Conservation (phyloP, 37 sponge, comb jelly and placozoan genomes). For the Eunapius fragilis region DNA sequence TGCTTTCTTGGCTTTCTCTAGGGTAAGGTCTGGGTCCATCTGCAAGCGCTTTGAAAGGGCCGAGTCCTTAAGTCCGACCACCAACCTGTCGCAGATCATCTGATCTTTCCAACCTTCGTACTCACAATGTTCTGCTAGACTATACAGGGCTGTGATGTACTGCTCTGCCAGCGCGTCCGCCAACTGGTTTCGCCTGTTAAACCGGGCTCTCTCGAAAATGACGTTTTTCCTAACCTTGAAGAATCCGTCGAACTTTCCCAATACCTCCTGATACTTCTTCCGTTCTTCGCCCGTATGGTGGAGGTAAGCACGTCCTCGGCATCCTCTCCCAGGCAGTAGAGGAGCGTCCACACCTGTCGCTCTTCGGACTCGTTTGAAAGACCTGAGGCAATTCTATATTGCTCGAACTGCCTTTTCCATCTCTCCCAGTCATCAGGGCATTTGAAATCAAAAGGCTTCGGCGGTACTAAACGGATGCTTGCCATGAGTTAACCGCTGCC, state of each 20-base stretch:
- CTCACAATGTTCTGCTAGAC: not conserved
- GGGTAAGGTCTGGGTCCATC: not conserved
- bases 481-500: no score
- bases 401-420: no score
- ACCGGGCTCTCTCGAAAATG: not conserved
- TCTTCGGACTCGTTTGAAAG: no score
- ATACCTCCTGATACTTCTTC: not conserved
- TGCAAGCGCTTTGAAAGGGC: not conserved
- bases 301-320: no score
- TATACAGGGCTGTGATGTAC: not conserved
- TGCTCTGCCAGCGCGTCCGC: no score
- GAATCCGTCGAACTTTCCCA: not conserved
- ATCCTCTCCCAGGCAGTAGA: no score
- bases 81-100: slow-evolving; percentile 1
- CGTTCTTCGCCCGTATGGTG: no score
- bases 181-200: not conserved
- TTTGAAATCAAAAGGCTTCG: no score
- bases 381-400: no score
- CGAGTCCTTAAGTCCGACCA: not conserved
- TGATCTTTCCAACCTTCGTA: not conserved
- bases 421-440: no score
- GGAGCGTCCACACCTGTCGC: no score
- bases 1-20: slow-evolving; percentile 11
- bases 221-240: slow-evolving; percentile 1
- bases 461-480: no score